phyloP scores from a whole-genome alignment of 2,888 invertebrate genomes.

The Acleris emargana region DNA sequence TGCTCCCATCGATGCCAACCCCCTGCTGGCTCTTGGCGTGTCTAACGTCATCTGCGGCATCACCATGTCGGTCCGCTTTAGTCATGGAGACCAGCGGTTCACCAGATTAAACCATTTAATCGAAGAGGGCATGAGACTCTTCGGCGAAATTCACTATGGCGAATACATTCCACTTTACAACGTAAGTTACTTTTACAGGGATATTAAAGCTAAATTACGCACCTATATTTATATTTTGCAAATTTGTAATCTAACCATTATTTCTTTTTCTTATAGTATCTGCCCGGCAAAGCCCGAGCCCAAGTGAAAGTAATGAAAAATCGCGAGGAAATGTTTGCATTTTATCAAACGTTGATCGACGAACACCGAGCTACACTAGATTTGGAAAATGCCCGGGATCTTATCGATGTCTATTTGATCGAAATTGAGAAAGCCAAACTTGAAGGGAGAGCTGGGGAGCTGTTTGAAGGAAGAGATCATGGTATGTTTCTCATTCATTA shows the following conservation, averaged over 20 bases:
- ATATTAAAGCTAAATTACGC: not conserved
- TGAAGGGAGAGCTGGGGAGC: conserved; percentile 88
- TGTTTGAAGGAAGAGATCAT: conserved; percentile 94
- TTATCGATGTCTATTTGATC: conserved; percentile 93
- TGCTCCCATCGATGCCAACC: conserved; percentile 89
- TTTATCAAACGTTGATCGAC: conserved; percentile 92
- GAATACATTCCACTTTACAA: conserved; percentile 93
- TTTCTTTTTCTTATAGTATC: conserved; percentile 69
- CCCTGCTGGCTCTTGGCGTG: conserved; percentile 90
- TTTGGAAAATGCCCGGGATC: conserved; percentile 89
- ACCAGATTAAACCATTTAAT: conserved; percentile 92
- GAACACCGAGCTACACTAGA: conserved; percentile 91
- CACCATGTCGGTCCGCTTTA: conserved; percentile 94
- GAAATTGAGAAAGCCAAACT: conserved; percentile 93
- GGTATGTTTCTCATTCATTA: conserved; percentile 83
- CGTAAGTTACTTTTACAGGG: conserved; percentile 55
- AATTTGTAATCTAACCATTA: not conserved
- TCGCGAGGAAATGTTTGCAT: conserved; percentile 92
- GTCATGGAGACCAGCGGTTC: conserved; percentile 90
- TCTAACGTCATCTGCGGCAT: conserved; percentile 96
- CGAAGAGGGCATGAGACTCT: conserved; percentile 95
- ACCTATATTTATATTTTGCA: not conserved
- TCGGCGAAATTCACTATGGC: conserved; percentile 91
- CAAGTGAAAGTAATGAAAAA: conserved; percentile 86
- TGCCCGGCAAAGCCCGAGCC: conserved; percentile 85